Conservation (phyloP, 53 echinoderm and acorn worm genomes). For the Paelopatides confundens region DNA sequence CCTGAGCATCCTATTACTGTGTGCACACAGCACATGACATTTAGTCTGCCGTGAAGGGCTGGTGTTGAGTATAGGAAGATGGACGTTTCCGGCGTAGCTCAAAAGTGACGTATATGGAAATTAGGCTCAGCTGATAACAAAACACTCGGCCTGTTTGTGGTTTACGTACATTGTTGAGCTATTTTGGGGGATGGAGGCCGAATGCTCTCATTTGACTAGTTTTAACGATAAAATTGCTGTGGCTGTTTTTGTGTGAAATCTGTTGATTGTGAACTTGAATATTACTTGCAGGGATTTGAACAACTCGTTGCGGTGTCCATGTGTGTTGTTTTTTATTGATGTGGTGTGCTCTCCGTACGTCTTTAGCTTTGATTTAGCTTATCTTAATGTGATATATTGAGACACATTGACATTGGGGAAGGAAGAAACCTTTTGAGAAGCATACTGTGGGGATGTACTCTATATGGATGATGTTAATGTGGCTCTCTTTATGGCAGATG, state of each 20-base stretch:
- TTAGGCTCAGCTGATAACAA: constrained; percentile 43
- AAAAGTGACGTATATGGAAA: constrained; percentile 49
- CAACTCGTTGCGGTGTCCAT: not conserved
- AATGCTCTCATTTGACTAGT: not conserved
- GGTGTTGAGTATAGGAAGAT: not conserved
- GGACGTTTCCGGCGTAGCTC: constrained; percentile 38
- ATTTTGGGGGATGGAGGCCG: constrained; percentile 40
- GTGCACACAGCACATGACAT: not conserved
- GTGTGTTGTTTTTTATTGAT: not conserved
- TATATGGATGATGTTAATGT: not conserved
- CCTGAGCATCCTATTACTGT: not conserved
- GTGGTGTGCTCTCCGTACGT: not conserved
- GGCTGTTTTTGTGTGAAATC: constrained; percentile 25
- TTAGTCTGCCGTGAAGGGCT: not conserved
- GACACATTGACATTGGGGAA: not conserved
- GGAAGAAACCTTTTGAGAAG: not conserved
- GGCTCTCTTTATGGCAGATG: not conserved
- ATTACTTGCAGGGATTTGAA: constrained; percentile 23
- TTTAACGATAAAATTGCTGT: constrained; percentile 20
- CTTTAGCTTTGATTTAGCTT: not conserved
- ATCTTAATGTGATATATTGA: not conserved
- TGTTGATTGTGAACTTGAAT: constrained; percentile 35
- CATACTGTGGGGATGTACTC: not conserved
- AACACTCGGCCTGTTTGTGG: constrained; percentile 27
- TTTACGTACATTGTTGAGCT: constrained; percentile 37